These are phyloP conservation scores for Trypoxylon attenuatum DNA, from an alignment of 2,888 invertebrate genomes.

Conservation along the genomic window DNA sequence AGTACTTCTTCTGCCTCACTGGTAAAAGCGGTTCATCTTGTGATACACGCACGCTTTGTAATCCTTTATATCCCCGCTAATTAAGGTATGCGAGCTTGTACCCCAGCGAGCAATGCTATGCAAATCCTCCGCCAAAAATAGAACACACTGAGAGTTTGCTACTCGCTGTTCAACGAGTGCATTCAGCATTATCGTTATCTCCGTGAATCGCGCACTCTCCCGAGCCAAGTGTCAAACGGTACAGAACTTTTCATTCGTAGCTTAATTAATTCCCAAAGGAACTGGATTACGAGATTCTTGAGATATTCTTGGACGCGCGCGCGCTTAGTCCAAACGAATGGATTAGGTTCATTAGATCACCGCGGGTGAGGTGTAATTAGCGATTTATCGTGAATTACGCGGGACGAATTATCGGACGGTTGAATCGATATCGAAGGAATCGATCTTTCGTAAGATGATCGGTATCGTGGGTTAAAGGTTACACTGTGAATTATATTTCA, in stretches of 20 bases:
- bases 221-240: background rate
- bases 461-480: constrained; percentile 20
- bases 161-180: too few relatives aligned
- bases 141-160: too few relatives aligned
- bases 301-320: background rate
- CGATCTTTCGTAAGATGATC: background rate
- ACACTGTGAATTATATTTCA: constrained; percentile 9
- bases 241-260: background rate
- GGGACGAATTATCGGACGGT: constrained; percentile 15
- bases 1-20: too few relatives aligned
- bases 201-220: background rate
- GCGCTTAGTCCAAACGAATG: background rate
- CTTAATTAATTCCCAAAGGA: constrained; percentile 2
- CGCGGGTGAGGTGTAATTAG: constrained; percentile 30
- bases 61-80: too few relatives aligned
- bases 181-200: background rate
- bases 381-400: constrained; percentile 34
- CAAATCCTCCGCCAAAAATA: too few relatives aligned
- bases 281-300: background rate
- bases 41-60: too few relatives aligned
- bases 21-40: too few relatives aligned
- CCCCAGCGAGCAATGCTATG: too few relatives aligned
- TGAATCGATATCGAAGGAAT: constrained; percentile 27
- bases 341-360: constrained; percentile 17
- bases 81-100: too few relatives aligned